These are phyloP conservation scores for Stomorhina lunata DNA, from an alignment of 2,888 invertebrate genomes.

Conservation along the genomic window DNA sequence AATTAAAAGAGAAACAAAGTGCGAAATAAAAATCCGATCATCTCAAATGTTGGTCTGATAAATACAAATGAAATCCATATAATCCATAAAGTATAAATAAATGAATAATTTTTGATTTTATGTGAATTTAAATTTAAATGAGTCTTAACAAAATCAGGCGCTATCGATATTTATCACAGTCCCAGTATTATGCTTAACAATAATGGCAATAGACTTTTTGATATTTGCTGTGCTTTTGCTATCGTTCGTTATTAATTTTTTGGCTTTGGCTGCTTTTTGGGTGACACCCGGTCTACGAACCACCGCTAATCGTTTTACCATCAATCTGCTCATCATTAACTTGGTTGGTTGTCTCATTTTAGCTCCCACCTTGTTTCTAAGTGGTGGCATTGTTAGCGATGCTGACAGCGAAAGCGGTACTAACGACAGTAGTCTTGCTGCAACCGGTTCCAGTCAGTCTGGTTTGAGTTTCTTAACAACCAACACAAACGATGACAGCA, in stretches of 20 bases:
- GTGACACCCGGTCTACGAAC: conserved; percentile 80
- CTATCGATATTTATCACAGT: background rate
- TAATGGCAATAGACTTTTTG: conserved; percentile 80
- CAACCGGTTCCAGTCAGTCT: conserved; percentile 59
- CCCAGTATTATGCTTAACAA: conserved; percentile 58
- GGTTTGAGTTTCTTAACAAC: conserved; percentile 38
- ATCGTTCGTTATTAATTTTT: conserved; percentile 79
- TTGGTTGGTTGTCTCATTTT: conserved; percentile 78
- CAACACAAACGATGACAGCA: conserved; percentile 71
- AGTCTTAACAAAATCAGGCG: conserved; percentile 6
- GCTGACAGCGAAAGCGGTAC: conserved; percentile 39
- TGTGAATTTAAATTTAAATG: conserved; percentile 17
- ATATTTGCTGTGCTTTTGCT: conserved; percentile 79
- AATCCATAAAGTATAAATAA: background rate
- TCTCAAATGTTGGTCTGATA: background rate
- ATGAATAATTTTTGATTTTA: background rate
- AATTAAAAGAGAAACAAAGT: too few relatives aligned
- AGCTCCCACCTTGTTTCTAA: conserved; percentile 77
- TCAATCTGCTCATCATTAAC: conserved; percentile 79
- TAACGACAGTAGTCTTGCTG: conserved; percentile 43
- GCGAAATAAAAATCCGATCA: too few relatives aligned
- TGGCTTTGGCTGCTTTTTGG: conserved; percentile 80
- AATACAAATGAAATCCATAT: conserved; percentile 5
- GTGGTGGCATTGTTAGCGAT: conserved; percentile 61
- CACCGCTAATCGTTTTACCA: conserved; percentile 80